Evolutionary conservation across 2,797 vertebrate species (phyloP).

Genomic region (Falco novaeseelandiae): DNA sequence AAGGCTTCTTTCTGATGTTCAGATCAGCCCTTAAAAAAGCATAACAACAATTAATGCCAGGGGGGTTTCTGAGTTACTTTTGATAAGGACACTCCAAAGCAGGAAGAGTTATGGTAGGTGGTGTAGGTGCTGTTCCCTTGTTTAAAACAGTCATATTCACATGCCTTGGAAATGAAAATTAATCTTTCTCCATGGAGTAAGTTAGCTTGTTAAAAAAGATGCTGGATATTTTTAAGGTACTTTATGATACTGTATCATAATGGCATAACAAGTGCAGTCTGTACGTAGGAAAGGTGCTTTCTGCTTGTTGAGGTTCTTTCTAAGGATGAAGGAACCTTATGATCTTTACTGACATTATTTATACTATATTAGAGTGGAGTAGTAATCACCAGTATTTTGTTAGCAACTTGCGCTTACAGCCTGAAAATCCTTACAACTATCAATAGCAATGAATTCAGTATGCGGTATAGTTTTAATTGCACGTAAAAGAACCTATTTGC

Average conservation of each 20-base stretch:
- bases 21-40: slow-evolving; percentile 15
- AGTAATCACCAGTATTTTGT: slow-evolving; percentile 68
- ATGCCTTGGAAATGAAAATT: background rate
- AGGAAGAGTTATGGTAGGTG: slow-evolving; percentile 2
- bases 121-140: background rate
- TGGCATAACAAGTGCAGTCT: background rate
- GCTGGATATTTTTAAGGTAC: slow-evolving; percentile 54
- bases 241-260: slow-evolving; percentile 16
- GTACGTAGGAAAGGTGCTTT: slow-evolving; percentile 35
- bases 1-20: slow-evolving; percentile 51
- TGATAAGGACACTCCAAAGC: slow-evolving; percentile 57
- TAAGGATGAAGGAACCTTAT: slow-evolving; percentile 15
- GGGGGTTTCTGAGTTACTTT: slow-evolving; percentile 32
- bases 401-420: slow-evolving; percentile 65
- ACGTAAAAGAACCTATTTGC: slow-evolving; percentile 71
- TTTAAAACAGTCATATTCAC: background rate
- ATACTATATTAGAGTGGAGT: slow-evolving; percentile 49
- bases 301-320: slow-evolving; percentile 36
- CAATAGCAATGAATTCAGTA: slow-evolving; percentile 50
- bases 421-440: slow-evolving; percentile 61
- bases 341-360: slow-evolving; percentile 57
- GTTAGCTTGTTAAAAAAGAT: slow-evolving; percentile 36
- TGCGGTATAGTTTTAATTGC: slow-evolving; percentile 69
- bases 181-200: slow-evolving; percentile 8
- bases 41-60: slow-evolving; percentile 44